A percentile compares a stretch with the other conserved stretches of the same genome.
These are phyloP conservation scores for Oreochromis grahami DNA, from an alignment of 2,797 vertebrate genomes.

Conservation along the genomic window DNA sequence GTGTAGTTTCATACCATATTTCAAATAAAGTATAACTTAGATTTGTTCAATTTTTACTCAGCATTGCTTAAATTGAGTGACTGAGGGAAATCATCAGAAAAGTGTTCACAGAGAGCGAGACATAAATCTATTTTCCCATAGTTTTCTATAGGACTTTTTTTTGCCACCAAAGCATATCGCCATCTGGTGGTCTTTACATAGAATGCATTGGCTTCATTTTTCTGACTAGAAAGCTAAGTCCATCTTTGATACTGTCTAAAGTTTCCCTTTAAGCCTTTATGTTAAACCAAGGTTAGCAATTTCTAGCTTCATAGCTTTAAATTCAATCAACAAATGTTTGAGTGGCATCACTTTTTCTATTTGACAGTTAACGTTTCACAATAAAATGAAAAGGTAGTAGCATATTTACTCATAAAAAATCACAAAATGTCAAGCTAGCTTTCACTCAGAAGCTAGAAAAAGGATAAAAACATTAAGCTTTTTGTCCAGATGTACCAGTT, in stretches of 20 bases:
- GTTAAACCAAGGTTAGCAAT: neutral
- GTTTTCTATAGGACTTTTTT: neutral
- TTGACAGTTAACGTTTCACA: fast-evolving
- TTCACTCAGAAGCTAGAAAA: neutral
- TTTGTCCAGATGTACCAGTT: neutral
- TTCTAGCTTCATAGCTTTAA: neutral
- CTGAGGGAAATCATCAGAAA: neutral
- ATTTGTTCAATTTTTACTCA: neutral
- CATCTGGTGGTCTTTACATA: neutral
- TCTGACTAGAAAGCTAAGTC: neutral
- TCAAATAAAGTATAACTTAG: neutral
- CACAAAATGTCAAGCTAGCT: neutral
- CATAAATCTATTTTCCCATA: neutral
- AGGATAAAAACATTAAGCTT: neutral
- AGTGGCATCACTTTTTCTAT: neutral
- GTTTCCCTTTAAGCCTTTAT: neutral
- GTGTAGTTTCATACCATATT: neutral
- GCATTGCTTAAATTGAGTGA: fast-evolving
- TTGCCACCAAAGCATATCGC: neutral
- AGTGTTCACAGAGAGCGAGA: neutral
- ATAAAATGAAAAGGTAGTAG: neutral
- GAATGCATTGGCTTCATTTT: neutral
- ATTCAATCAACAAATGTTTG: neutral
- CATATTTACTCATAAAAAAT: neutral
- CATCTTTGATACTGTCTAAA: neutral